Evolutionary conservation across 1,140 invertebrate genomes (phyloP).

Genomic region (Triops cancriformis): DNA sequence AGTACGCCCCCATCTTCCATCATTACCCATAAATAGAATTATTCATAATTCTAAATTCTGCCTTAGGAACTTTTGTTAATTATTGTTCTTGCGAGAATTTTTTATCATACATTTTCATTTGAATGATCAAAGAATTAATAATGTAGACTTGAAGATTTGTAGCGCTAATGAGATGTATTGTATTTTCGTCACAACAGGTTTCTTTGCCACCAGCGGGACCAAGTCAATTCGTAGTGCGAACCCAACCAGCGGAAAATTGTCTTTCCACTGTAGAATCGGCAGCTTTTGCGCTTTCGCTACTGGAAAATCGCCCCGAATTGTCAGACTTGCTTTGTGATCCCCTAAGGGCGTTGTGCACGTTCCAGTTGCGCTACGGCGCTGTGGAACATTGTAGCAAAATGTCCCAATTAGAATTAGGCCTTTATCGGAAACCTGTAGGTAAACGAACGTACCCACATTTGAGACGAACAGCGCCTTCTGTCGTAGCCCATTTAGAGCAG

Average conservation of each 20-base stretch:
- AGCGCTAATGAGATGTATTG: neutral
- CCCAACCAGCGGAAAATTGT: conserved; percentile 82
- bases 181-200: conserved; percentile 42
- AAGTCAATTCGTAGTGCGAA: conserved; percentile 85
- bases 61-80: neutral
- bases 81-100: neutral
- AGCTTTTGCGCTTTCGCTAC: conserved; percentile 63
- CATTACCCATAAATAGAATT: conserved; percentile 15
- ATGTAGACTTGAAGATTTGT: neutral
- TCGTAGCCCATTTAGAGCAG: neutral
- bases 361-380: conserved; percentile 81
- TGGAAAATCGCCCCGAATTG: conserved; percentile 61
- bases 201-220: conserved; percentile 59
- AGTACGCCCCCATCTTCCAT: conserved; percentile 32
- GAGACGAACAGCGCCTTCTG: conserved; percentile 25
- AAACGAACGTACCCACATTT: conserved; percentile 57
- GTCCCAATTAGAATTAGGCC: conserved; percentile 72
- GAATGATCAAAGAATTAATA: neutral
- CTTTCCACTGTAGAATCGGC: conserved; percentile 85
- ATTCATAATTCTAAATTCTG: conserved; percentile 20
- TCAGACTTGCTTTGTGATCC: conserved; percentile 62
- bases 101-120: neutral
- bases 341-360: conserved; percentile 67
- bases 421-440: conserved; percentile 72
- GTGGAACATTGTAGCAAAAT: conserved; percentile 88